Evolutionary conservation across 2,888 invertebrate genomes (phyloP).

Genomic region (Drosophila nr. perissopoda): DNA sequence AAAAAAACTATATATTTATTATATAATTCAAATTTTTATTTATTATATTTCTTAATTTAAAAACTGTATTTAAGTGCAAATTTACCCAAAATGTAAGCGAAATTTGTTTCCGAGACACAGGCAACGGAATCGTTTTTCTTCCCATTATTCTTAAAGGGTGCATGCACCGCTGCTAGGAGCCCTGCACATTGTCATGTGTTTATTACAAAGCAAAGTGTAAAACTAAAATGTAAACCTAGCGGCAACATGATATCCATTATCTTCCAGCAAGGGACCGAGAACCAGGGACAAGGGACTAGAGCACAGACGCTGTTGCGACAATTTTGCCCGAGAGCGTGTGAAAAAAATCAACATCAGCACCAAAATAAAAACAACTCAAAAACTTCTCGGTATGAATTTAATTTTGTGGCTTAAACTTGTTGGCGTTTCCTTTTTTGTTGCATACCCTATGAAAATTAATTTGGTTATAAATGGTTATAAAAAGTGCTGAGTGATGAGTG

Average conservation of each 20-base stretch:
- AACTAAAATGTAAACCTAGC: constrained; percentile 72
- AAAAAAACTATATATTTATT: too few relatives aligned
- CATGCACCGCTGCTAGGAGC: constrained; percentile 26
- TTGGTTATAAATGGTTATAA: background rate
- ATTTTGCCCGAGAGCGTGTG: constrained; percentile 23
- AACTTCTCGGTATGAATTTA: constrained; percentile 64
- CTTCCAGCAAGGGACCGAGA: constrained; percentile 22
- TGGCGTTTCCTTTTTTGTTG: constrained; percentile 13
- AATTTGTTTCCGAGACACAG: constrained; percentile 9
- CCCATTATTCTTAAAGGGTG: constrained; percentile 25
- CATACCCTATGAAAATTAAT: constrained; percentile 4
- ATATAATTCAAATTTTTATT: too few relatives aligned
- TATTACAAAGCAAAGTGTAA: constrained; percentile 71
- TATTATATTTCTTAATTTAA: too few relatives aligned
- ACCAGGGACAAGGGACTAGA: constrained; percentile 7
- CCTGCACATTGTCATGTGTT: constrained; percentile 69
- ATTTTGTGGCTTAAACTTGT: constrained; percentile 70
- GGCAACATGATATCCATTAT: constrained; percentile 78
- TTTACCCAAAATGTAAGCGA: background rate
- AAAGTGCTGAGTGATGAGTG: background rate
- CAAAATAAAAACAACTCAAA: constrained; percentile 33
- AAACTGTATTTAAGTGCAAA: background rate
- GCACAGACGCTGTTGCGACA: constrained; percentile 27
- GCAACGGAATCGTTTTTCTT: background rate
- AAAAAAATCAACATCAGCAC: constrained; percentile 28